phyloP scores from a whole-genome alignment of 2,797 vertebrate genomes.

The Alexandromys oeconomus region DNA sequence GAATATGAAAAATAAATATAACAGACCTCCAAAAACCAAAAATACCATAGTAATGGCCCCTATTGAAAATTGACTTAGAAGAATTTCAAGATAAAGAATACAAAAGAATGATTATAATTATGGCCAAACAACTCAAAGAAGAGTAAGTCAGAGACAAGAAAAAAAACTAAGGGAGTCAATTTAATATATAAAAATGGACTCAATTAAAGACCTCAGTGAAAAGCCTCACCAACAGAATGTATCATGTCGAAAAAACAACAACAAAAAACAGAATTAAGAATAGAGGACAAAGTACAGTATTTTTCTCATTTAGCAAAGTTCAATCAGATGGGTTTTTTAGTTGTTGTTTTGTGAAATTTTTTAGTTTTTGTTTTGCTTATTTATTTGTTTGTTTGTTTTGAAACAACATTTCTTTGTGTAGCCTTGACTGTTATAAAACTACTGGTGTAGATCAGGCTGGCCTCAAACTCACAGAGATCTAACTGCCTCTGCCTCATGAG shows the following conservation, averaged over 20 bases:
- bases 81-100: background rate
- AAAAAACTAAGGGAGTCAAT: background rate
- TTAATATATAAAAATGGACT: background rate
- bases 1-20: background rate
- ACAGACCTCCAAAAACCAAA: background rate
- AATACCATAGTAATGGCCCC: background rate
- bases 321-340: background rate
- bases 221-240: background rate
- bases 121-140: background rate
- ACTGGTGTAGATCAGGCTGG: no score
- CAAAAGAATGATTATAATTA: background rate
- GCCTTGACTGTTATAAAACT: no score
- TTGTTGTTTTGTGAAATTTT: background rate
- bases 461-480: no score
- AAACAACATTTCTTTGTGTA: background rate
- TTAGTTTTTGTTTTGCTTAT: background rate
- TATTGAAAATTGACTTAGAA: background rate
- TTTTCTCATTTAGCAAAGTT: no score
- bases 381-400: background rate
- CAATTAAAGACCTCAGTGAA: background rate
- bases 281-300: background rate
- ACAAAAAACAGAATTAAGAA: background rate
- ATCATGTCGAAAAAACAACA: background rate
- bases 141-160: background rate
- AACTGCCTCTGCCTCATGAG: no score